Conservation (phyloP, 2,888 invertebrate species). For the Drosophila helvetica region DNA sequence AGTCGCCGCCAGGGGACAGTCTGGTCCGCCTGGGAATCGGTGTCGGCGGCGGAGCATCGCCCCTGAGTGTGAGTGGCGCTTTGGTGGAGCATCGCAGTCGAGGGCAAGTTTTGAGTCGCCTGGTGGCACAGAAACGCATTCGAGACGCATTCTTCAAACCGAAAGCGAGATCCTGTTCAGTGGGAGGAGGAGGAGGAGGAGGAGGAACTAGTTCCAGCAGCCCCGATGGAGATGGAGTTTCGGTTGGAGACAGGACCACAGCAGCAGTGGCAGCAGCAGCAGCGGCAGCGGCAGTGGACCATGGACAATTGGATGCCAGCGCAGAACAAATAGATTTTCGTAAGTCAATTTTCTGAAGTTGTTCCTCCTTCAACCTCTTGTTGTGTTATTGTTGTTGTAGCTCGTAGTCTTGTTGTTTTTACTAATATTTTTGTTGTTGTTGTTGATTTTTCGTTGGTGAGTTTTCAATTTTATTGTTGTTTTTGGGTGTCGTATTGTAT, state of each 20-base stretch:
- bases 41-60: not conserved
- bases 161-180: slow-evolving; percentile 20
- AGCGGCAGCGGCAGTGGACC: slow-evolving; percentile 49
- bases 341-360: slow-evolving; percentile 71
- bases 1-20: slow-evolving; percentile 48
- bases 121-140: slow-evolving; percentile 78
- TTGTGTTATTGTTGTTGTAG: slow-evolving; percentile 25
- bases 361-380: not conserved
- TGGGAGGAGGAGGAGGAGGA: too few relatives aligned
- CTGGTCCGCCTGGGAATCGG: slow-evolving; percentile 25
- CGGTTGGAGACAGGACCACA: slow-evolving; percentile 23
- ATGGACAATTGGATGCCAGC: slow-evolving; percentile 74
- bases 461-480: slow-evolving; percentile 9
- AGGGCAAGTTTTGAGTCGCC: slow-evolving; percentile 79
- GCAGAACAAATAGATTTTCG: slow-evolving; percentile 81
- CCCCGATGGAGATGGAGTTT: slow-evolving; percentile 10
- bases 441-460: not conserved
- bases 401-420: slow-evolving; percentile 30
- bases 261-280: slow-evolving; percentile 29
- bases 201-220: slow-evolving; percentile 10
- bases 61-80: slow-evolving; percentile 5
- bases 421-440: not conserved
- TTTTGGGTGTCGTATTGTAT: slow-evolving; percentile 26
- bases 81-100: slow-evolving; percentile 70
- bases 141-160: slow-evolving; percentile 64